phyloP scores from a whole-genome alignment of 1,140 invertebrate species.

The Gryon sp. region DNA sequence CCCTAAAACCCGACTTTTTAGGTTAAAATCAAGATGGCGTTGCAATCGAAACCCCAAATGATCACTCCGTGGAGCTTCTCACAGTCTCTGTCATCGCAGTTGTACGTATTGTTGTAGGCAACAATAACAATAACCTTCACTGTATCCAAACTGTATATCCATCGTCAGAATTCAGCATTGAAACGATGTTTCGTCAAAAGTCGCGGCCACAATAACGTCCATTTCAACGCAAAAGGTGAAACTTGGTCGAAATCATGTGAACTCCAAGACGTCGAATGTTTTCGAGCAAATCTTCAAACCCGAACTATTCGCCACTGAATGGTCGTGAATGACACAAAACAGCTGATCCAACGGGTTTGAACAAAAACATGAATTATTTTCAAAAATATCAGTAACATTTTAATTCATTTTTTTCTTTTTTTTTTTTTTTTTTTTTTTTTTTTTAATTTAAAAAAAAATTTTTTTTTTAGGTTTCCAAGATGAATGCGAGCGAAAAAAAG shows the following conservation, averaged over 20 bases:
- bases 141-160: conserved; percentile 1
- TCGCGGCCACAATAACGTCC: background rate
- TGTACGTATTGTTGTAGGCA: background rate
- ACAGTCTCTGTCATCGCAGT: background rate
- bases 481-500: conserved; percentile 37
- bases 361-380: no score
- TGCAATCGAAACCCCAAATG: background rate
- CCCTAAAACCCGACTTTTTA: no score
- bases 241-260: no score
- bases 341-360: conserved; percentile 51
- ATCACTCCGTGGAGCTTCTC: background rate
- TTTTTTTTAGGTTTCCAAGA: conserved; percentile 1
- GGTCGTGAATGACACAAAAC: conserved; percentile 39
- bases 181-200: background rate
- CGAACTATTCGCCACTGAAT: no score
- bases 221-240: background rate
- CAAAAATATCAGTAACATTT: no score
- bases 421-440: no score
- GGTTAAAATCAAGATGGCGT: background rate
- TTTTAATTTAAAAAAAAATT: no score
- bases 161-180: background rate
- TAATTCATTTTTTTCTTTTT: no score
- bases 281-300: no score
- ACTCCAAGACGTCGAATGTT: no score
- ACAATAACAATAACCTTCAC: conserved; percentile 50